A percentile compares a stretch with the other conserved stretches of the same genome.
These are phyloP conservation scores for Meandrina meandrites DNA, from an alignment of 92 coral and sea anemone species.

Conservation along the genomic window DNA sequence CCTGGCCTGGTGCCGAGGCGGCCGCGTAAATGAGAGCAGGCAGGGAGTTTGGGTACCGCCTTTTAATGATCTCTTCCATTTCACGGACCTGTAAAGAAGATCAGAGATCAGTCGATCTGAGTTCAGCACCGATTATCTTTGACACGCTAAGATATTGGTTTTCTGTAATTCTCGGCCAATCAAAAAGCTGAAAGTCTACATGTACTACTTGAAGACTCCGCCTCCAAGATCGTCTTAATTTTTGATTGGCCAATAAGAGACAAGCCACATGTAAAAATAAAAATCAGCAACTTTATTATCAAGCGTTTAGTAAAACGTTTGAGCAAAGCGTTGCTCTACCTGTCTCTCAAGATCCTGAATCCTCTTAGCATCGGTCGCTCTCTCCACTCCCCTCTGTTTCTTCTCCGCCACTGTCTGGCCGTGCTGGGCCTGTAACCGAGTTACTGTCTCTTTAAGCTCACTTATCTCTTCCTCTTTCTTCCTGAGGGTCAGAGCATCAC, in stretches of 20 bases:
- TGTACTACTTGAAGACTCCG: not conserved
- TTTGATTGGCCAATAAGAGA: not conserved
- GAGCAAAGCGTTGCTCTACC: slow-evolving; percentile 40
- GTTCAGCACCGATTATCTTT: not conserved
- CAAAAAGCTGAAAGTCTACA: not conserved
- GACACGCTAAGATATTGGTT: not conserved
- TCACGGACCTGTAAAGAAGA: slow-evolving; percentile 78
- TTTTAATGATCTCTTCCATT: slow-evolving; percentile 97
- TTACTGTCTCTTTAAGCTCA: slow-evolving; percentile 83
- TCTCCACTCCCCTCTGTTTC: slow-evolving; percentile 77
- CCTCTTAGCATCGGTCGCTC: slow-evolving; percentile 84
- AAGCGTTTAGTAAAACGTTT: not conserved
- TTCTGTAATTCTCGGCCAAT: not conserved
- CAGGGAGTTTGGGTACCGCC: slow-evolving; percentile 96
- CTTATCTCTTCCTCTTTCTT: slow-evolving; percentile 86
- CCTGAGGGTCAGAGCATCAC: slow-evolving; percentile 75
- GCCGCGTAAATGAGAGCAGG: slow-evolving; percentile 99
- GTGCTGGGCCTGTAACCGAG: slow-evolving; percentile 84
- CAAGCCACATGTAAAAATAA: not conserved
- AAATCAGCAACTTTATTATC: too few species aligned
- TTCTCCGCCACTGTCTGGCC: slow-evolving; percentile 78
- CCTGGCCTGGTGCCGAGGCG: slow-evolving; percentile 99
- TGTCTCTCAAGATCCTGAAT: slow-evolving; percentile 95
- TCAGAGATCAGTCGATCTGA: not conserved
- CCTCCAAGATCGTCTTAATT: not conserved